phyloP scores from a whole-genome alignment of 92 coral and sea anemone genomes.

The Epizoanthus illoricatus region DNA sequence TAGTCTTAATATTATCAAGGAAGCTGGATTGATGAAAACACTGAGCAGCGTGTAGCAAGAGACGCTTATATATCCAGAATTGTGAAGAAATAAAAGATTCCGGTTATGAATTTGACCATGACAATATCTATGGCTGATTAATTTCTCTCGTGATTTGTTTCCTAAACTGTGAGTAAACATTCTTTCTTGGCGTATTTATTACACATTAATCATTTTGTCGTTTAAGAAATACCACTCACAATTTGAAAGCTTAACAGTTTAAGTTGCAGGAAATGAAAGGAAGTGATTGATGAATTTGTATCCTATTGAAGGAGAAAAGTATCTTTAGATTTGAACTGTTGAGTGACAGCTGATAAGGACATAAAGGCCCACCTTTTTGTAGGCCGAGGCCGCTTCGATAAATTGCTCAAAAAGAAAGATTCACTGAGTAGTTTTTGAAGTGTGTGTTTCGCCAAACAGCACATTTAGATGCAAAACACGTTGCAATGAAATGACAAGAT shows the following conservation, averaged over 20 bases:
- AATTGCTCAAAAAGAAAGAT: no score
- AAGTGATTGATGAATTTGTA: slow-evolving; percentile 4
- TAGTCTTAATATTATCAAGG: not conserved
- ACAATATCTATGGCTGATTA: not conserved
- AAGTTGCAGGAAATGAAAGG: slow-evolving; percentile 1
- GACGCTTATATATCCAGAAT: not conserved
- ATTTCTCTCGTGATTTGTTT: not conserved
- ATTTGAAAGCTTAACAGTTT: not conserved
- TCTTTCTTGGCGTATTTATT: not conserved
- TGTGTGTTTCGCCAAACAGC: no score
- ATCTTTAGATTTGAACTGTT: not conserved
- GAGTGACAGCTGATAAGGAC: slow-evolving; percentile 1
- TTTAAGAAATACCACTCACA: not conserved
- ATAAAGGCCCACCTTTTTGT: no score
- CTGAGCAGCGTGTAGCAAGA: not conserved
- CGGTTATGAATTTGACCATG: not conserved
- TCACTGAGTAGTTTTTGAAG: no score
- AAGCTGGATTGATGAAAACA: not conserved
- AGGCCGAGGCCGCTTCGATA: no score
- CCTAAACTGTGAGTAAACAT: not conserved
- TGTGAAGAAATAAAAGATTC: not conserved
- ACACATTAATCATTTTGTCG: slow-evolving; percentile 23
- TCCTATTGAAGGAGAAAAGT: not conserved
- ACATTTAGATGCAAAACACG: no score
- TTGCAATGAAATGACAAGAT: no score